Evolutionary conservation across 2,888 invertebrate species (phyloP).

Genomic region (Taenaris catops): DNA sequence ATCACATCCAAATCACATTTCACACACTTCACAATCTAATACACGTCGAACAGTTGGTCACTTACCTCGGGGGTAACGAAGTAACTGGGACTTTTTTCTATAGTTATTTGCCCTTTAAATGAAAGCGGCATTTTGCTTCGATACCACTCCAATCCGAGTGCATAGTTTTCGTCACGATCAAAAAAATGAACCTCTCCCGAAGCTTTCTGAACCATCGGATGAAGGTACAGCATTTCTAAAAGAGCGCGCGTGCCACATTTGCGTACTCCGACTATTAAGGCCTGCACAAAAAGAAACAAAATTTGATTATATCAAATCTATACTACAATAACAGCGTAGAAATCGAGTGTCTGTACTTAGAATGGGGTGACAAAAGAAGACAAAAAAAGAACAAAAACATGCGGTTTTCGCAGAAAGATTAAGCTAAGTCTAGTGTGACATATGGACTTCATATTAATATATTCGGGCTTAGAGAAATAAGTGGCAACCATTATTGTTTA

Average conservation of each 20-base stretch:
- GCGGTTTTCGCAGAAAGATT: too few relatives aligned
- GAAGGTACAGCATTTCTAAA: conserved; percentile 96
- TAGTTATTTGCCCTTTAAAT: conserved; percentile 94
- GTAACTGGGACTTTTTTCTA: conserved; percentile 99
- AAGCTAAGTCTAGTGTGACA: too few relatives aligned
- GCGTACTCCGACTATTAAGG: conserved; percentile 95
- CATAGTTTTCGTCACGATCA: conserved; percentile 96
- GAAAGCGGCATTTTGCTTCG: conserved; percentile 96
- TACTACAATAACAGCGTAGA: too few relatives aligned
- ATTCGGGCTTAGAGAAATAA: too few relatives aligned
- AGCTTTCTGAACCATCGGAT: conserved; percentile 95
- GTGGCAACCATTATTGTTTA: too few relatives aligned
- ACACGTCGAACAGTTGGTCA: conserved; percentile 12
- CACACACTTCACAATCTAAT: background rate
- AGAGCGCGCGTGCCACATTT: conserved; percentile 98
- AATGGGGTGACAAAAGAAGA: too few relatives aligned
- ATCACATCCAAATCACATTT: too few relatives aligned
- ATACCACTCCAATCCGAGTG: conserved; percentile 97
- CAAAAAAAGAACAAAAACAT: too few relatives aligned
- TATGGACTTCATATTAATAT: too few relatives aligned
- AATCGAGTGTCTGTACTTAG: too few relatives aligned
- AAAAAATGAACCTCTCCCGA: conserved; percentile 98
- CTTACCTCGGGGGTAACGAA: conserved; percentile 96
- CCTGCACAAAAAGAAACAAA: conserved; percentile 62
- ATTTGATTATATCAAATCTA: too few relatives aligned